Conservation (phyloP, 2,888 invertebrate species). For the Lithophane socia region DNA sequence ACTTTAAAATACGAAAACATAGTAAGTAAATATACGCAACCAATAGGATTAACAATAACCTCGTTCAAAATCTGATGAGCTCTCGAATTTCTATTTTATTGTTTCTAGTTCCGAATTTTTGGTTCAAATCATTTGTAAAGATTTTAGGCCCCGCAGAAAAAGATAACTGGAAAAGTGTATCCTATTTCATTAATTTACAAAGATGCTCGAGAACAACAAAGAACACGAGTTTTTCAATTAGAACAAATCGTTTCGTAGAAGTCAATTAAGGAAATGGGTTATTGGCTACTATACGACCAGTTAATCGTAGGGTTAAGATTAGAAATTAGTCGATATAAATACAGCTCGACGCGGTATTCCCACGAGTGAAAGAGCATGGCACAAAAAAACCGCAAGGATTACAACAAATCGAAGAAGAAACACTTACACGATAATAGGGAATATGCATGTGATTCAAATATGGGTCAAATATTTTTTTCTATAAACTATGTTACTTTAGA, state of each 20-base stretch:
- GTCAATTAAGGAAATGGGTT: conserved; percentile 46
- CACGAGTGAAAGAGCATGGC: conserved; percentile 39
- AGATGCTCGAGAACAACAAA: background rate
- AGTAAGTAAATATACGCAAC: background rate
- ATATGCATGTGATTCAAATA: no score
- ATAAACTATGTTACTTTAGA: no score
- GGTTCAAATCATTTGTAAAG: background rate
- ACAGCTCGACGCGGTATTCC: background rate
- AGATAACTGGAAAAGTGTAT: background rate
- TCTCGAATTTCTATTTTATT: conserved; percentile 18
- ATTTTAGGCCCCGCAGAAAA: background rate
- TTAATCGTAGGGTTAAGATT: conserved; percentile 9
- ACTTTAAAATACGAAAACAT: background rate
- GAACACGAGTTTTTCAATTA: conserved; percentile 37
- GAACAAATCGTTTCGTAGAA: conserved; percentile 31
- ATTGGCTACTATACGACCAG: background rate
- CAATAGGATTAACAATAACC: conserved; percentile 3
- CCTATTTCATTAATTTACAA: background rate
- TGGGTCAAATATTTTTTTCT: no score
- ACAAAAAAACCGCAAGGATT: conserved; percentile 44
- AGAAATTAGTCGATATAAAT: conserved; percentile 1
- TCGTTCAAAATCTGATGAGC: background rate
- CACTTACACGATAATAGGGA: conserved; percentile 32
- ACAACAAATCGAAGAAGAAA: conserved; percentile 43
- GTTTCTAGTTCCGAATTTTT: background rate